These are phyloP conservation scores for Silurus asotus DNA, from an alignment of 2,113 vertebrate species.

Conservation along the genomic window DNA sequence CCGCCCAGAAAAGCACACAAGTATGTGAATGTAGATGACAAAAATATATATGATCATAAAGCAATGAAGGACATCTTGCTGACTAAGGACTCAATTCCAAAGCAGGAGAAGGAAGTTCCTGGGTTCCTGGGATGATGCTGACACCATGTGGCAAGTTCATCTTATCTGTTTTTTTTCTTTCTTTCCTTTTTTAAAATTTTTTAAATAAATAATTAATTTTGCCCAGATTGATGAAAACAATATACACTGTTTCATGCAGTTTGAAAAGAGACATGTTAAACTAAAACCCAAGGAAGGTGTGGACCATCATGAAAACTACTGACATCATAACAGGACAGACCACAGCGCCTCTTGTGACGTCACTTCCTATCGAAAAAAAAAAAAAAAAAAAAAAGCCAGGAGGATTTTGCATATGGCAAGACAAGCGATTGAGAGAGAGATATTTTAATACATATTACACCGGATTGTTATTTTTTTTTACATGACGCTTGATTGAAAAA, in stretches of 20 bases:
- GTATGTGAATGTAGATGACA: too few species aligned
- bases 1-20: not conserved
- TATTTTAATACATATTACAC: too few species aligned
- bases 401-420: conserved; percentile 39
- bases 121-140: conserved; percentile 30
- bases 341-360: conserved; percentile 23
- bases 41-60: too few species aligned
- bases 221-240: not conserved
- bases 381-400: not conserved
- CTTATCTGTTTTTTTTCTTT: not conserved
- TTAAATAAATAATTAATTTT: not conserved
- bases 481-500: not conserved
- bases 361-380: conserved; percentile 44
- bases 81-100: not conserved
- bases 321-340: too few species aligned
- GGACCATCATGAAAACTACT: not conserved
- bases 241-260: too few species aligned
- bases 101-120: not conserved
- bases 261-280: not conserved
- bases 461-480: too few species aligned
- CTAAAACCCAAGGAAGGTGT: not conserved
- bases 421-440: conserved; percentile 18
- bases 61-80: not conserved
- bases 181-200: not conserved
- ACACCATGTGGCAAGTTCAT: conserved; percentile 30